Evolutionary conservation across 2,113 vertebrate genomes (phyloP).

Genomic region (Bambusicola thoracicus): DNA sequence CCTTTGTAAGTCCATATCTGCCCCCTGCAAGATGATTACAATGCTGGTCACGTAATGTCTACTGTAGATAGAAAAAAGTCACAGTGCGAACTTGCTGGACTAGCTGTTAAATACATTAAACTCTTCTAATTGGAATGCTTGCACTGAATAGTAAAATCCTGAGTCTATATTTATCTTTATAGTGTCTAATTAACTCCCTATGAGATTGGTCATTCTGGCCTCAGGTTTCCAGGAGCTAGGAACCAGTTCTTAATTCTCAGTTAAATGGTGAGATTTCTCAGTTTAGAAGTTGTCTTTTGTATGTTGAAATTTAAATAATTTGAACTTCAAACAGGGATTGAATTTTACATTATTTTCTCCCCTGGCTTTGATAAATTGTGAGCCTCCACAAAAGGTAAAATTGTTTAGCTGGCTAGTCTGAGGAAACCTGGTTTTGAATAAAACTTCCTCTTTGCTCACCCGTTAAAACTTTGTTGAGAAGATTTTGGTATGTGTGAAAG

Average conservation of each 20-base stretch:
- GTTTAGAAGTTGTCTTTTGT: background rate
- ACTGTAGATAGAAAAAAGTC: background rate
- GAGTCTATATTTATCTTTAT: background rate
- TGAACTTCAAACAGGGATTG: background rate
- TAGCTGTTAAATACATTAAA: background rate
- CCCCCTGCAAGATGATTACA: background rate
- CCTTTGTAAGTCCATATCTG: background rate
- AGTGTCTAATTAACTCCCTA: background rate
- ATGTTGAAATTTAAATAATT: background rate
- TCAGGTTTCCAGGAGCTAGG: background rate
- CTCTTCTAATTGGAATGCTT: background rate
- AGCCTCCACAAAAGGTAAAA: background rate
- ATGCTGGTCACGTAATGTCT: fast-evolving
- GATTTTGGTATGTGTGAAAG: background rate
- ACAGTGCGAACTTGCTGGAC: background rate
- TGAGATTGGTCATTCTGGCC: background rate
- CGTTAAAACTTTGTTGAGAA: background rate
- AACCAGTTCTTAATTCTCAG: background rate
- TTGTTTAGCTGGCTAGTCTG: background rate
- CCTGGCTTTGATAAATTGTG: background rate
- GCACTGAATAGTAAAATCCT: background rate
- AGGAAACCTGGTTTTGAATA: background rate
- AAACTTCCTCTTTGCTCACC: background rate
- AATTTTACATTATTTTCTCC: background rate
- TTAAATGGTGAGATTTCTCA: background rate